Percentiles rank a stretch among this genome's conserved stretches.
These are phyloP conservation scores for Morelia viridis DNA, from an alignment of 2,797 vertebrate genomes.

Conservation along the genomic window DNA sequence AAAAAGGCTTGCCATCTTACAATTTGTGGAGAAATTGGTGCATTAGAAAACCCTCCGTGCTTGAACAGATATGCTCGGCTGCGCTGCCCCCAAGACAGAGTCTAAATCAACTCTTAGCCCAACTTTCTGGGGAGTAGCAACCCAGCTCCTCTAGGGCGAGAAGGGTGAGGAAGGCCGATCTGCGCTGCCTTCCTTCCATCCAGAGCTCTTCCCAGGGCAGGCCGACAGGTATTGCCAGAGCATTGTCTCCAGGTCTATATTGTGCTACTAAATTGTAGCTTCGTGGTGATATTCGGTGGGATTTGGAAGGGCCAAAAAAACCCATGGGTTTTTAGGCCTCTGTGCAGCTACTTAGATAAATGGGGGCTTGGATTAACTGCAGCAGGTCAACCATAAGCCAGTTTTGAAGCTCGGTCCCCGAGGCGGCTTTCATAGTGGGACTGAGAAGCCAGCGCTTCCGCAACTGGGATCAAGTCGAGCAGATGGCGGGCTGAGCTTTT, in stretches of 20 bases:
- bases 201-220: no score
- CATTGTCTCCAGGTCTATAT: background rate
- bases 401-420: slow-evolving; percentile 23
- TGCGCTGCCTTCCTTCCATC: background rate
- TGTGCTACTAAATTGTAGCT: background rate
- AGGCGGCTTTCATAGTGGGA: background rate
- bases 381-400: slow-evolving; percentile 7
- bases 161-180: no score
- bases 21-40: background rate
- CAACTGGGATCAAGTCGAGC: slow-evolving; percentile 7
- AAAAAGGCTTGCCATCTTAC: background rate
- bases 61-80: background rate
- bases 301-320: no score
- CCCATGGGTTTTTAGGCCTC: background rate
- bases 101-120: background rate
- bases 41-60: background rate
- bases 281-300: no score
- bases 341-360: background rate
- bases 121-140: no score
- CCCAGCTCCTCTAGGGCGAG: no score
- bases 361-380: background rate
- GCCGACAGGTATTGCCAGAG: background rate
- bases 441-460: background rate
- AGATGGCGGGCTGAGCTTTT: background rate
- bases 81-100: background rate